Base-by-base conservation (phyloP, 2,797 vertebrate genomes). In the Fistularia commersonii region DNA sequence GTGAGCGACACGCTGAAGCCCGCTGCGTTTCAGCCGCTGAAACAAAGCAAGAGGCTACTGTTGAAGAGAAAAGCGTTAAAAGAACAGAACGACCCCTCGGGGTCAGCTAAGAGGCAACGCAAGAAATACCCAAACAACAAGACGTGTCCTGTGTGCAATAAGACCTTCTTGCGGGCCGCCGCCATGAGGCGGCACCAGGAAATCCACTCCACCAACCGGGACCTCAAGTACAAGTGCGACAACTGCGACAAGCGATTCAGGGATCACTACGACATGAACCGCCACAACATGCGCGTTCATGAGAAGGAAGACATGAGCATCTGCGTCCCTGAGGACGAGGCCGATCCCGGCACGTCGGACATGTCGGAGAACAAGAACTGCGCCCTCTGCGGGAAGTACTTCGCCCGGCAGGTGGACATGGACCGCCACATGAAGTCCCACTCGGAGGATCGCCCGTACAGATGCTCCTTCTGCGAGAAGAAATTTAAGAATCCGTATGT, bases 181-280 rank as follows among this genome's bases (percentile, higher is more conserved):
- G 87, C 86, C 45, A 88, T 89, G 87, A 66, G 84, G 2, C 75
- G 87, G 1, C 87, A 89, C 65, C 80, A 76, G 54, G 86, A 88
- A 43, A 89, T 73, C 6, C 87, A 89, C 2, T 81, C 83, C 0
- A 38, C 60, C n/a, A 82, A 82, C 3, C 74, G 85, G 1, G 81
- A 88, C 33, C 79, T 88, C 41, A 84, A 70, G 58, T 88, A 86
- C 61, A 80, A 88, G 51, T 89, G 87, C 32, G 15, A 14, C 50
- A 74, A 68, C 69, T 89, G 87, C 5, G 82, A 85, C 59, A 89
- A 88, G 31, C 62, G 76, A 1, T 89, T 89, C 76, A 73, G 84
- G 64, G 87, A 89, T 72, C 84, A 80, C n/a, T 88, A 89, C 0
- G 86, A 88, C 70, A 84, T 89, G 87, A 88, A 85, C 48, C 63